These are phyloP conservation scores for Eutolmus rufibarbis DNA, from an alignment of 2,888 invertebrate species.

Conservation along the genomic window DNA sequence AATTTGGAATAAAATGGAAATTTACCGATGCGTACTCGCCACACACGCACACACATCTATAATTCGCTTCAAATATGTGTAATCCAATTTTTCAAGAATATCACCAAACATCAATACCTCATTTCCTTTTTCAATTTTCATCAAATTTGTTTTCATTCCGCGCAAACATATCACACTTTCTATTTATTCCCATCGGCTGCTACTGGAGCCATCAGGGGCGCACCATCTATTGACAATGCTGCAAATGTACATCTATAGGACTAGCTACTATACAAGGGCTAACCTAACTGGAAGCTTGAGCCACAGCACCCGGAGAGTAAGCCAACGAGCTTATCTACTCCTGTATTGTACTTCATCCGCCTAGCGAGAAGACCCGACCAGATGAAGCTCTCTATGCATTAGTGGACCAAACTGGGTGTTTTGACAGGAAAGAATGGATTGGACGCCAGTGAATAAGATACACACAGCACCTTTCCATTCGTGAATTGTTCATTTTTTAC, in stretches of 20 bases:
- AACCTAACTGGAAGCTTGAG: conserved; percentile 31
- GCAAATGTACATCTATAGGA: conserved; percentile 5
- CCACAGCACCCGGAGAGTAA: conserved; percentile 3
- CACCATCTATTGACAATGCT: conserved; percentile 1
- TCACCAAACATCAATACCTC: conserved; percentile 49
- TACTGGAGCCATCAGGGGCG: conserved; percentile 31
- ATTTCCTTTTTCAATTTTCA: conserved; percentile 52
- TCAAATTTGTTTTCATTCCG: conserved; percentile 51
- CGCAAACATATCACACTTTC: conserved; percentile 43
- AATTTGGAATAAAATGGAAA: conserved; percentile 35
- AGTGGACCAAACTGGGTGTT: conserved; percentile 36
- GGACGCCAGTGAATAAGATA: conserved; percentile 16
- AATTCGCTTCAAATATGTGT: conserved; percentile 32
- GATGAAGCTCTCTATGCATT: conserved; percentile 36
- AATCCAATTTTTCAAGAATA: conserved; percentile 44
- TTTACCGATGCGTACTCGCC: conserved; percentile 20
- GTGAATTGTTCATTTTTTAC: conserved; percentile 35
- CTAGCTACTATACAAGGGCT: neutral
- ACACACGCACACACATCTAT: conserved; percentile 2
- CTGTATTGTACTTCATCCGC: conserved; percentile 3
- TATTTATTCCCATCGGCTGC: conserved; percentile 42
- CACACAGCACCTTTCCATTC: neutral
- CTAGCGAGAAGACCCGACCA: neutral
- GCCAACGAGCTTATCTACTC: conserved; percentile 34
- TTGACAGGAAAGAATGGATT: conserved; percentile 36